Base-by-base conservation (phyloP, 64 coral and sea anemone genomes). In the Actinia tenebrosa region DNA sequence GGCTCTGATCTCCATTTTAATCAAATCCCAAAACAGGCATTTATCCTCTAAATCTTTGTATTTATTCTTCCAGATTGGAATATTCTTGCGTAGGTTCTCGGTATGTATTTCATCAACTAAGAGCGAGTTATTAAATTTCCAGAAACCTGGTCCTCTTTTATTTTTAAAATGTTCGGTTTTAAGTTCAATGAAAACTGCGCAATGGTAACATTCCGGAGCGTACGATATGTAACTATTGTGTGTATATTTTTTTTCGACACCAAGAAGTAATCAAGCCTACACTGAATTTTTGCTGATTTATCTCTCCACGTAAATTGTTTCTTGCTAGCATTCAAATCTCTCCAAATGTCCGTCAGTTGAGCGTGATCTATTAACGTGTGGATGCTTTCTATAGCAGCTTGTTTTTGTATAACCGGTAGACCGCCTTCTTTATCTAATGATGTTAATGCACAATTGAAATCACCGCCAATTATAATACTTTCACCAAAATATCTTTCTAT, bases 371-470 rank as follows among this genome's bases (percentile, higher is more conserved):
- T 79, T 16, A 79, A 16, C 45, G 23, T 79, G n/a, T n/a, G 3
- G n/a, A 79, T 43, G 2, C 25, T 37, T 46, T 30, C 77, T 7
- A n/a, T 79, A 43, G 25, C 0, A 43, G 26, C 11, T 46, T 43
- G 27, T 46, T 79, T 79, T 37, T 79, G 26, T 14, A 0, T 10
- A 79, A 79, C 77, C 26, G 77, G 77, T 79, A 79, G 45, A 79
- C 17, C 18, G 0, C 77, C 45, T 43, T 79, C n/a, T 16, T 79
- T 79, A 79, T 79, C 5, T n/a, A n/a, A n/a, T 11, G 77, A 0
- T 30, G 77, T 79, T n/a, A 79, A 79, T 46, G 77, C 77, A 46
- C 77, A 79, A 7, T 79, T 79, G 1, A 79, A 79, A 79, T 79
- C 77, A 42, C 77, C 22, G 26, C 7, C 26, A 9, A 79, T 30